A percentile compares a stretch with the other conserved stretches of the same genome.
phyloP scores from a whole-genome alignment of 2,797 vertebrate species.

The Dicrostonyx torquatus region DNA sequence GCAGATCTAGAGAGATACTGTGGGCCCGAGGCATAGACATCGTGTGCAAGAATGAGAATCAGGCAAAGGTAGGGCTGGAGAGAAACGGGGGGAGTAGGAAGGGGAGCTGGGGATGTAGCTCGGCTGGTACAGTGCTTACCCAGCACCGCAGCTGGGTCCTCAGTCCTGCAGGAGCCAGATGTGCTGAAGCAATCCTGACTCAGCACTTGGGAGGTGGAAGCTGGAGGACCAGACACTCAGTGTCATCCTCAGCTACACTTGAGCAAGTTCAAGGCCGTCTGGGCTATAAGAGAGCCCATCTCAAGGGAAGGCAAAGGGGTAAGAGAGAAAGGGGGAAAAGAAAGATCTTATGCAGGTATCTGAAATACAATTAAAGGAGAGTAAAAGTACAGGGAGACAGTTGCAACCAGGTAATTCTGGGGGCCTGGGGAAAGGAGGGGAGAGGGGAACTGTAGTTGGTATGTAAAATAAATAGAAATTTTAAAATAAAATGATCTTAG shows the following conservation, averaged over 20 bases:
- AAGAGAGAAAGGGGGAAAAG: background rate
- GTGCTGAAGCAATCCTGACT: background rate
- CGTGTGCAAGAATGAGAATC: background rate
- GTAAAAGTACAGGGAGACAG: background rate
- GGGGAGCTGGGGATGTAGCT: background rate
- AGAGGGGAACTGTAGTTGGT: too few relatives aligned
- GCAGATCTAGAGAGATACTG: too few relatives aligned
- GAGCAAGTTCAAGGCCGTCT: background rate
- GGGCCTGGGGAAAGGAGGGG: constrained; percentile 20
- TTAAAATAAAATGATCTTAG: constrained; percentile 42
- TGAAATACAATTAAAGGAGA: background rate
- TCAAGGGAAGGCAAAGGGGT: background rate
- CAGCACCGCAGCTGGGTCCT: background rate
- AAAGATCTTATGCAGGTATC: background rate
- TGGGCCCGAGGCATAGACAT: background rate
- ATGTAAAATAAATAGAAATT: too few relatives aligned
- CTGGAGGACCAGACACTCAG: background rate
- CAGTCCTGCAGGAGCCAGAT: background rate
- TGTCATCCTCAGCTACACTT: background rate
- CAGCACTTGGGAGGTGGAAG: background rate
- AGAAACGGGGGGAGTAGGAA: background rate
- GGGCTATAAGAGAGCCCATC: background rate
- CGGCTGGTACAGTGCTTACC: background rate
- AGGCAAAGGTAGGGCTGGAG: too few relatives aligned
- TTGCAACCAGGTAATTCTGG: background rate